phyloP scores from a whole-genome alignment of 1,140 invertebrate species.

The Holcopasites calliopsidis region DNA sequence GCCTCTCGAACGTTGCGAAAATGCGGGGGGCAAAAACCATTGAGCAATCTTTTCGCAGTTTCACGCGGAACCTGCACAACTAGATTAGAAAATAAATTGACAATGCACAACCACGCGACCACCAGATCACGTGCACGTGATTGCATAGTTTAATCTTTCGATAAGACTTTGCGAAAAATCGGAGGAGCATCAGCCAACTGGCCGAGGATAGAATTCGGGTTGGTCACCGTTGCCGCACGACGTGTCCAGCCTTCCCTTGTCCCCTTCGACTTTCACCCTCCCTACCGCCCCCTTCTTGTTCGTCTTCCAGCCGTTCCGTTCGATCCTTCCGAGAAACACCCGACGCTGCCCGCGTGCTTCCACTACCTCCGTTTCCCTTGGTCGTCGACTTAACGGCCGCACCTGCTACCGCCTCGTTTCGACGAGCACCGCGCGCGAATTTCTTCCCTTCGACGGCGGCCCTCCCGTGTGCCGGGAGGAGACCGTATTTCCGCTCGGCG shows the following conservation, averaged over 20 bases:
- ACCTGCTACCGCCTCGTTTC: slow-evolving; percentile 47
- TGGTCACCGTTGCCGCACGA: background rate
- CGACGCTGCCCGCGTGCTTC: slow-evolving; percentile 11
- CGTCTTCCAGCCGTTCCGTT: background rate
- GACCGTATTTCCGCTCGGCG: slow-evolving; percentile 40
- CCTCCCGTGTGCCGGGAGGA: background rate
- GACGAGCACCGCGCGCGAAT: slow-evolving; percentile 33
- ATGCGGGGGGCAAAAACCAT: too few species aligned
- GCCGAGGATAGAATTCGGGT: too few species aligned
- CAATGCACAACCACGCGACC: too few species aligned
- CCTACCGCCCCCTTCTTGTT: background rate
- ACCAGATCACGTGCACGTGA: too few species aligned
- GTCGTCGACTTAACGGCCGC: slow-evolving; percentile 51
- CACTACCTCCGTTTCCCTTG: slow-evolving; percentile 6
- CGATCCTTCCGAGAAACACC: slow-evolving; percentile 38
- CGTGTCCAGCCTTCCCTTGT: background rate
- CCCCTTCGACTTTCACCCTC: background rate
- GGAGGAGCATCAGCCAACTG: too few species aligned
- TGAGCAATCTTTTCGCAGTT: too few species aligned
- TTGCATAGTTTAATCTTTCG: too few species aligned
- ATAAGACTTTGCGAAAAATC: too few species aligned
- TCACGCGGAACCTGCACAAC: too few species aligned
- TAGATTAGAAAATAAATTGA: too few species aligned
- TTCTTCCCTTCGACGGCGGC: slow-evolving; percentile 44
- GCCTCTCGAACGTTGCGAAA: too few species aligned